Evolutionary conservation across 92 coral and sea anemone genomes (phyloP).

Genomic region (Epizoanthus rinbou): DNA sequence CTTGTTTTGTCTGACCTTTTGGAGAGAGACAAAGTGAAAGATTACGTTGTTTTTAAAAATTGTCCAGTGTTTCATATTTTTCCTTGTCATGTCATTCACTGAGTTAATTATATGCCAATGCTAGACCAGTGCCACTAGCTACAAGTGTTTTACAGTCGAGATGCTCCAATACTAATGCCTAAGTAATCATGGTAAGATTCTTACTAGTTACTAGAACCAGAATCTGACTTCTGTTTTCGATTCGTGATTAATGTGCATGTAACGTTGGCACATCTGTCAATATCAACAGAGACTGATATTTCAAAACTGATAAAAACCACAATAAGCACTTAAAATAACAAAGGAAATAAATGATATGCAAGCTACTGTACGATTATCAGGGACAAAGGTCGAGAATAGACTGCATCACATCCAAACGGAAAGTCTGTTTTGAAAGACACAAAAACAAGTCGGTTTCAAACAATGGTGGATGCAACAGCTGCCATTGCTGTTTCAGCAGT

Average conservation of each 20-base stretch:
- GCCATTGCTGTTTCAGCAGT: conserved; percentile 28
- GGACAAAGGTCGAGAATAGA: background rate
- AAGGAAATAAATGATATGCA: background rate
- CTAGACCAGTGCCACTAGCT: too few relatives aligned
- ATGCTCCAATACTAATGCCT: too few relatives aligned
- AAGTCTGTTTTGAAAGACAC: conserved; percentile 3
- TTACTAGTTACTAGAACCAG: too few relatives aligned
- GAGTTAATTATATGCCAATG: too few relatives aligned
- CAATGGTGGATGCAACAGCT: conserved; percentile 16
- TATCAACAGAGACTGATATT: background rate
- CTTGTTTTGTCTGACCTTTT: too few relatives aligned
- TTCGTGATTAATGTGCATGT: background rate
- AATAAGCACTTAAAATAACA: conserved; percentile 4
- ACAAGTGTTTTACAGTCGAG: too few relatives aligned
- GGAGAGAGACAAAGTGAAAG: too few relatives aligned
- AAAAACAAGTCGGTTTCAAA: background rate
- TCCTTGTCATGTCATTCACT: too few relatives aligned
- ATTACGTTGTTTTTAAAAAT: too few relatives aligned
- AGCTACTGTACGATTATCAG: conserved; percentile 2
- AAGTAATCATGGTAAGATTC: too few relatives aligned
- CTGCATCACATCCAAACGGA: background rate
- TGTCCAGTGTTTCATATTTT: too few relatives aligned
- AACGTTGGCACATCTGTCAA: conserved; percentile 1
- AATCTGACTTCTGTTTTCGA: background rate
- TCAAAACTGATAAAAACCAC: background rate